These are phyloP conservation scores for Hydrochoerus hydrochaeris DNA, from an alignment of 2,113 vertebrate species.

Conservation along the genomic window DNA sequence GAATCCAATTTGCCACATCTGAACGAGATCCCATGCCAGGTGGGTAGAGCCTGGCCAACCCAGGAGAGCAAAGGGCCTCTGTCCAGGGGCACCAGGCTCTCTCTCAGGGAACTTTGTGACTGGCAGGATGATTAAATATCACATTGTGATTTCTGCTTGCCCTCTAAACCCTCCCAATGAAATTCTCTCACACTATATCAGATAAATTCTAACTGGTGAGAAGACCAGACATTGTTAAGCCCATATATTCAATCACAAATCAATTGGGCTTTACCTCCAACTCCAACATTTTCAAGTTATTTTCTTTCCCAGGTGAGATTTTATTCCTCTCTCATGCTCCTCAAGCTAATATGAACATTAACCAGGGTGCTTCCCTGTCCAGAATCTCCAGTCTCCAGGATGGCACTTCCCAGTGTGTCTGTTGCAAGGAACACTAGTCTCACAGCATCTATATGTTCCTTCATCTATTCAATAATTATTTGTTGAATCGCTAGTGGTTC, in stretches of 20 bases:
- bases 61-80: not conserved
- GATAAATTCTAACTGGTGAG: slow-evolving; percentile 29
- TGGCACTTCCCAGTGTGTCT: not conserved
- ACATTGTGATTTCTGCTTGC: not conserved
- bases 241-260: not conserved
- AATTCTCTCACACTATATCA: slow-evolving; percentile 8
- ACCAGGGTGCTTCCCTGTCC: not conserved
- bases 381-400: not conserved
- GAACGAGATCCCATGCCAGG: not conserved
- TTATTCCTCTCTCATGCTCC: not conserved
- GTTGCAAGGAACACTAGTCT: not conserved
- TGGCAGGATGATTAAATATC: not conserved
- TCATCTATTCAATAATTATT: not conserved
- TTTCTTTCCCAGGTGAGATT: slow-evolving; percentile 51
- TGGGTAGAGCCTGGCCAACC: not conserved
- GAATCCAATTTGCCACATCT: not conserved
- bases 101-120: not conserved
- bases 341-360: not conserved
- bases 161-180: slow-evolving; percentile 35
- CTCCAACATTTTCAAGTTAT: slow-evolving; percentile 31
- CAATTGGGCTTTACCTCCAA: slow-evolving; percentile 49
- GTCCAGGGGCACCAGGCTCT: not conserved
- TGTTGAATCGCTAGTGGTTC: not conserved
- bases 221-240: not conserved
- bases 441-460: not conserved